Percentiles rank a stretch among this genome's conserved stretches.
Evolutionary conservation across 2,888 invertebrate species (phyloP).

Genomic region (Gasteruption jaculator): DNA sequence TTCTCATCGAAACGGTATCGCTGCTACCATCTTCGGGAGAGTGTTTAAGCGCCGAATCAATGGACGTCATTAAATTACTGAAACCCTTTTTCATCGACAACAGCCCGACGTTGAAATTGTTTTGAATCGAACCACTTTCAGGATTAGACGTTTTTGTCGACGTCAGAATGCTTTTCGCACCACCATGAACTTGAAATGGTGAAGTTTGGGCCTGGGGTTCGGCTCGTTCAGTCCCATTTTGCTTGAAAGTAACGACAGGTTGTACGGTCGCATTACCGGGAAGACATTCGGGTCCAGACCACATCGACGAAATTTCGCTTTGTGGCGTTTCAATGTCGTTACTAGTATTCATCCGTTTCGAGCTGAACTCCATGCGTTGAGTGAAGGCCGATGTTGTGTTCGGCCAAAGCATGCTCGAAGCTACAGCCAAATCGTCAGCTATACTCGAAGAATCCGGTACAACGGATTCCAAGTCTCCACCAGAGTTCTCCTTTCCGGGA

Average conservation of each 20-base stretch:
- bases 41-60: constrained; percentile 75
- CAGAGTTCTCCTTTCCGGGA: constrained; percentile 81
- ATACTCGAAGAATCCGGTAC: constrained; percentile 82
- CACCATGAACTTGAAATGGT: constrained; percentile 1
- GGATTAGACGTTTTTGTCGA: constrained; percentile 22
- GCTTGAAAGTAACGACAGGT: constrained; percentile 45
- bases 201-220: constrained; percentile 23
- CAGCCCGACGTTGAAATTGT: constrained; percentile 57
- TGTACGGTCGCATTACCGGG: constrained; percentile 28
- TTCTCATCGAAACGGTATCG: constrained; percentile 70
- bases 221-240: constrained; percentile 34
- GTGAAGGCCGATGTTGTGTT: constrained; percentile 25
- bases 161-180: constrained; percentile 18
- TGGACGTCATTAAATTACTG: constrained; percentile 75
- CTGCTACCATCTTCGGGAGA: constrained; percentile 70
- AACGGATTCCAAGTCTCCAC: constrained; percentile 79
- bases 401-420: constrained; percentile 34
- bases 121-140: constrained; percentile 44
- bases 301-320: constrained; percentile 47
- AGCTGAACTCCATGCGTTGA: constrained; percentile 37
- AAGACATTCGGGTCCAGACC: constrained; percentile 47
- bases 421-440: constrained; percentile 65
- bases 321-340: constrained; percentile 45
- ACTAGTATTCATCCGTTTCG: constrained; percentile 42
- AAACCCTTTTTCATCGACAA: constrained; percentile 81